Evolutionary conservation across 2,113 vertebrate genomes (phyloP), one percentile per base, ranked within the genome.

Genomic region (Numenius arquata): DNA sequence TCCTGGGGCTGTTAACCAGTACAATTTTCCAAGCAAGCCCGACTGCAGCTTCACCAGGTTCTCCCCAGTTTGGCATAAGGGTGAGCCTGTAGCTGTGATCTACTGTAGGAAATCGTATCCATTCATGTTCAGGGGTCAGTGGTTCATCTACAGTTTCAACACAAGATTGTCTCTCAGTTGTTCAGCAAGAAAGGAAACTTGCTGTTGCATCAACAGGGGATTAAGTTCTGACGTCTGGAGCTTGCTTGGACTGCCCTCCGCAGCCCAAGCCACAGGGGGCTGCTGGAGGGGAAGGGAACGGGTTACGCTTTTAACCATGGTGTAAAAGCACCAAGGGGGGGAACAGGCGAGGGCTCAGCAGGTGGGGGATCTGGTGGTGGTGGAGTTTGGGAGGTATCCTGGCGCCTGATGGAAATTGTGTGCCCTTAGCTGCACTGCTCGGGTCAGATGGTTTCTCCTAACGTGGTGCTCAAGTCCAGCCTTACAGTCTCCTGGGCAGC

Each of bases 141-240:
- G 83, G 89, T 92, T 91, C 59, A 53, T 38, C 87, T 45, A 11
- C 32, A 17, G 38, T 91, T 92, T 86, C 86, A 90, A 85, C 56
- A 88, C 12, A 5, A 38, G 75, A 52, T 90, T 48, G 32, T 93
- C 52, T 75, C 50, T 53, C 43, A 27, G 82, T 92, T 59, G 36
- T 90, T 92, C 74, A 89, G 83, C 91, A 84, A 82, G 91, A 66
- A 88, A 77, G 70, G 53, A 92, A 95, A 50, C 38, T 95, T 95
- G 83, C 62, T 93, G 72, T 95, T 94, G 82, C 87, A 77, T 74
- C 95, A 94, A 85, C 80, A 77, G 23, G 40, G 81, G 93, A 95
- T 96, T 96, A 96, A 91, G 56, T 85, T 93, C 95, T 96, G 90
- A 92, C 7, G 43, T 72, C 87, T 41, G 40, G 50, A 82, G 58